Evolutionary conservation across 2,113 vertebrate genomes (phyloP).

Genomic region (Urocolius indicus): DNA sequence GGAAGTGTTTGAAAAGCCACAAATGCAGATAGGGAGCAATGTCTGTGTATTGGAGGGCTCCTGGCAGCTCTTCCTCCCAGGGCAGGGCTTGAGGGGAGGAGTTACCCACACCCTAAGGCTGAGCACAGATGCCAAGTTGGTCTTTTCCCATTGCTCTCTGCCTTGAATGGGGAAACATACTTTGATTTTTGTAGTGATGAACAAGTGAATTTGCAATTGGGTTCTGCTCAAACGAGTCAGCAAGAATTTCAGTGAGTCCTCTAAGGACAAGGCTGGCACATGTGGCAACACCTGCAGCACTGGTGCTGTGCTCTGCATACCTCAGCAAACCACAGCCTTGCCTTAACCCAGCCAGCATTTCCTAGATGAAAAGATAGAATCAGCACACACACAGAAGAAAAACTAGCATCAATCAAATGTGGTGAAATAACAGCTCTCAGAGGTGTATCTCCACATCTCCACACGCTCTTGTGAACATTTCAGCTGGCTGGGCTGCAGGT

Average conservation of each 20-base stretch:
- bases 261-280: neutral
- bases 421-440: neutral
- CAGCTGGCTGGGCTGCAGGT: neutral
- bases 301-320: neutral
- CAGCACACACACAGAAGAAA: neutral
- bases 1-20: neutral
- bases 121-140: neutral
- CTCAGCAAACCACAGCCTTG: neutral
- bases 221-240: neutral
- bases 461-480: rapidly evolving
- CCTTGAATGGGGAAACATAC: neutral
- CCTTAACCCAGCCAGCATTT: rapidly evolving
- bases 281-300: neutral
- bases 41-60: neutral
- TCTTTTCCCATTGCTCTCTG: neutral
- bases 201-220: neutral
- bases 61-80: neutral
- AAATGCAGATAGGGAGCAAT: neutral
- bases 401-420: neutral
- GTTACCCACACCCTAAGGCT: neutral
- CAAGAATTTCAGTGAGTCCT: neutral
- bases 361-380: neutral
- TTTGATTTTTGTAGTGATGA: neutral
- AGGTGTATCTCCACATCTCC: neutral
- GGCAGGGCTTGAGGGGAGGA: neutral